Conservation (phyloP, 2,113 vertebrate species). For the Oxygymnocypris stewartii region DNA sequence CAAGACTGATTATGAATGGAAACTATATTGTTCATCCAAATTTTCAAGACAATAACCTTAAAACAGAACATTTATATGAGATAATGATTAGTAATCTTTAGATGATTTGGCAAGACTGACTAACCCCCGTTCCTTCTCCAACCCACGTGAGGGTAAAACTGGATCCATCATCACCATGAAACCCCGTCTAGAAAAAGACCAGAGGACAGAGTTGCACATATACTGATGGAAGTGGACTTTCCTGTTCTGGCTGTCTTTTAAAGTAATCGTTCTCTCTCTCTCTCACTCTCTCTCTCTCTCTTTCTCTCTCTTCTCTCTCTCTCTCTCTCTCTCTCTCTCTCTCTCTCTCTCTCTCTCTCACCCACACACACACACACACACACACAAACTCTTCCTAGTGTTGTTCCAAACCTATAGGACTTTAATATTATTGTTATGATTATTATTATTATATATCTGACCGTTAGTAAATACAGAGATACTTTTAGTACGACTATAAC, state of each 20-base stretch:
- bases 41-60: neutral
- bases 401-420: neutral
- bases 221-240: neutral
- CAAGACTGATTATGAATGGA: neutral
- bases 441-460: neutral
- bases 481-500: neutral
- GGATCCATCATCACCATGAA: slow-evolving; percentile 78
- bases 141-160: slow-evolving; percentile 78
- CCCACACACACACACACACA: too few species aligned
- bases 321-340: too few species aligned
- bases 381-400: neutral
- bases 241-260: neutral
- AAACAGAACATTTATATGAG: neutral
- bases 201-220: neutral
- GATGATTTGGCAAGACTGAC: slow-evolving; percentile 29
- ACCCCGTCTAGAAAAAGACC: slow-evolving; percentile 68
- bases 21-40: neutral
- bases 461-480: neutral
- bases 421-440: neutral
- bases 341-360: too few species aligned
- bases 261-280: neutral
- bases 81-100: neutral
- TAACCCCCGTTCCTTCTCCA: slow-evolving; percentile 78
- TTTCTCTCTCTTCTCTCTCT: too few species aligned
- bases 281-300: too few species aligned